phyloP scores from a whole-genome alignment of 2,888 invertebrate genomes.

The Eristalis arbustorum region DNA sequence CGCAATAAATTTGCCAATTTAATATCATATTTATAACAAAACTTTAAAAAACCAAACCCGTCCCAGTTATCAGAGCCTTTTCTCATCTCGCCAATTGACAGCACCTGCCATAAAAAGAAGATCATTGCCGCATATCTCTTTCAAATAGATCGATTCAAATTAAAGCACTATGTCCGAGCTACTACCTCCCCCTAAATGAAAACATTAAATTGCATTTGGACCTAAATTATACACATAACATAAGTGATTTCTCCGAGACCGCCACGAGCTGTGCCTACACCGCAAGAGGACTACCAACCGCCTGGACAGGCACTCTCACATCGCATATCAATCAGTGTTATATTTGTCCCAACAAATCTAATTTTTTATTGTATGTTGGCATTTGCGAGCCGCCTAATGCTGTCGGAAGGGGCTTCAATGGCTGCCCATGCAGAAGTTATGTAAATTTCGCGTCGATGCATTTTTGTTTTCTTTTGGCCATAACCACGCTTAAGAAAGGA shows the following conservation, averaged over 20 bases:
- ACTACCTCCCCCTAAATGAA: not conserved
- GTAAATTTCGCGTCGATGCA: conserved; percentile 34
- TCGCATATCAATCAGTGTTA: conserved; percentile 65
- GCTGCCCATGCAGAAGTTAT: conserved; percentile 14
- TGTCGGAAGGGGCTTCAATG: conserved; percentile 17
- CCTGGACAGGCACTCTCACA: not conserved
- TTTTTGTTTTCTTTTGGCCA: not conserved
- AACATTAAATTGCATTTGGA: not conserved
- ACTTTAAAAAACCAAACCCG: too few relatives aligned
- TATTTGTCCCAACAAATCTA: conserved; percentile 64
- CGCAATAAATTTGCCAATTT: too few relatives aligned
- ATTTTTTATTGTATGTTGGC: conserved; percentile 57
- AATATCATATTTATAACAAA: too few relatives aligned
- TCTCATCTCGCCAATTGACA: too few relatives aligned
- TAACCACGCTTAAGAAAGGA: conserved; percentile 22
- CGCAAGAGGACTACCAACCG: not conserved
- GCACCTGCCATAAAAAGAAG: not conserved
- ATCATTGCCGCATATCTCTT: too few relatives aligned
- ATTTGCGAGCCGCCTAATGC: conserved; percentile 28
- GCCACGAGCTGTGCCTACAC: not conserved
- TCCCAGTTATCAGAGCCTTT: too few relatives aligned
- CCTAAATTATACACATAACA: not conserved
- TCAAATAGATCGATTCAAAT: too few relatives aligned
- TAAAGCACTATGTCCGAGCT: too few relatives aligned
- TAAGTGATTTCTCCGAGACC: not conserved